Conservation (phyloP, 2,113 vertebrate species). For the Echinops telfairi region DNA sequence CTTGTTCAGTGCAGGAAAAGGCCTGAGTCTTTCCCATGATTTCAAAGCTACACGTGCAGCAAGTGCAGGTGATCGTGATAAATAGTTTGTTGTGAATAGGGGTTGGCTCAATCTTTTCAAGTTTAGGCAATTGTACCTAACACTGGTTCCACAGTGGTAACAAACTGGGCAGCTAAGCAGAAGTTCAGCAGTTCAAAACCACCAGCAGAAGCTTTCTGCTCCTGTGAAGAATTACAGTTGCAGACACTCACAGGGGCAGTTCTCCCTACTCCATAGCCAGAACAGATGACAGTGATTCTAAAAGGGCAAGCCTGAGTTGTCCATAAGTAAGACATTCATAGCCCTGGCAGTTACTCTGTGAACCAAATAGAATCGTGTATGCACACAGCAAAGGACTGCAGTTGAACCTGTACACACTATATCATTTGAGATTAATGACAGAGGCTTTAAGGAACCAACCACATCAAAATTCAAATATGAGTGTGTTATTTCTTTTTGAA, state of each 20-base stretch:
- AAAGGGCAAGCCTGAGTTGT: too few species aligned
- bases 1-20: not conserved
- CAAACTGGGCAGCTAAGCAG: too few species aligned
- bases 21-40: not conserved
- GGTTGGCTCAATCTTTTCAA: too few species aligned
- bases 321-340: too few species aligned
- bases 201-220: too few species aligned
- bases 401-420: slow-evolving; percentile 23
- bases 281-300: too few species aligned
- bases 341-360: not conserved
- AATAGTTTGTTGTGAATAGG: not conserved
- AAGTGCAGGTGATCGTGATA: not conserved
- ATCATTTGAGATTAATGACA: not conserved
- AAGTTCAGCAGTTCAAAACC: too few species aligned
- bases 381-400: not conserved
- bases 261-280: too few species aligned
- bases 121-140: too few species aligned
- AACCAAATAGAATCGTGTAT: not conserved
- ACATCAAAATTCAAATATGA: not conserved
- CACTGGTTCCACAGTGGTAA: too few species aligned
- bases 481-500: not conserved
- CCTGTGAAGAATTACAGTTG: too few species aligned
- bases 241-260: too few species aligned
- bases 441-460: not conserved
- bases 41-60: not conserved